Evolutionary conservation across 2,888 invertebrate genomes (phyloP).

Genomic region (Volucella zonaria): DNA sequence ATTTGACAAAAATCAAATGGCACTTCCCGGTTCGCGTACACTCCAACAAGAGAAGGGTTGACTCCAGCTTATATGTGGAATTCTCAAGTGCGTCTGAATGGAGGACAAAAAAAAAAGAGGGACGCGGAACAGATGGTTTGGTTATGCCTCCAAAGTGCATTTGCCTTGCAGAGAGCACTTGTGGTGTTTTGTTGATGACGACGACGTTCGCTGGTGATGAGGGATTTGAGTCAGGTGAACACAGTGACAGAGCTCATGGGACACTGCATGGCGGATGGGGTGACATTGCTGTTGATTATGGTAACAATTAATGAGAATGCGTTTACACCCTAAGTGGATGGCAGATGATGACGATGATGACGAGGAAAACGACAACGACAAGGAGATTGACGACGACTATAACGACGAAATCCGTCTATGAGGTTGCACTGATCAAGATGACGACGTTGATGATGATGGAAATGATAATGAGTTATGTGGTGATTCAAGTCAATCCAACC

Average conservation of each 20-base stretch:
- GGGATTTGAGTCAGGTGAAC: constrained; percentile 4
- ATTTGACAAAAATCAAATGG: constrained; percentile 52
- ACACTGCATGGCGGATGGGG: not conserved
- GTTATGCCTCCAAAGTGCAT: constrained; percentile 53
- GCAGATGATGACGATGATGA: constrained; percentile 28
- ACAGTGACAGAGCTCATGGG: not conserved
- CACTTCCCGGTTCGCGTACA: constrained; percentile 32
- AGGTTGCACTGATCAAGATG: too few relatives aligned
- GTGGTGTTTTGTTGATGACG: constrained; percentile 53
- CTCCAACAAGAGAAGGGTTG: constrained; percentile 7
- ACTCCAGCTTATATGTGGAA: constrained; percentile 6
- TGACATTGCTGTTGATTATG: constrained; percentile 61
- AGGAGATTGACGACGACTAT: not conserved
- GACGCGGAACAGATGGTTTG: constrained; percentile 2
- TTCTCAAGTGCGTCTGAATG: constrained; percentile 59
- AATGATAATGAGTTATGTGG: constrained; percentile 51
- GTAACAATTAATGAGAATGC: constrained; percentile 67
- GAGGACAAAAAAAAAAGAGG: not conserved
- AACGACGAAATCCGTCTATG: too few relatives aligned
- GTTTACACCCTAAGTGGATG: constrained; percentile 45
- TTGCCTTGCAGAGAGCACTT: constrained; percentile 58
- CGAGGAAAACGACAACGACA: constrained; percentile 5
- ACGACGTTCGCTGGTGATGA: not conserved
- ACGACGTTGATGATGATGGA: constrained; percentile 39
- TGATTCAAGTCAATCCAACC: constrained; percentile 58